These are phyloP conservation scores for Mustela erminea DNA, from an alignment of 2,797 vertebrate genomes.

Conservation along the genomic window DNA sequence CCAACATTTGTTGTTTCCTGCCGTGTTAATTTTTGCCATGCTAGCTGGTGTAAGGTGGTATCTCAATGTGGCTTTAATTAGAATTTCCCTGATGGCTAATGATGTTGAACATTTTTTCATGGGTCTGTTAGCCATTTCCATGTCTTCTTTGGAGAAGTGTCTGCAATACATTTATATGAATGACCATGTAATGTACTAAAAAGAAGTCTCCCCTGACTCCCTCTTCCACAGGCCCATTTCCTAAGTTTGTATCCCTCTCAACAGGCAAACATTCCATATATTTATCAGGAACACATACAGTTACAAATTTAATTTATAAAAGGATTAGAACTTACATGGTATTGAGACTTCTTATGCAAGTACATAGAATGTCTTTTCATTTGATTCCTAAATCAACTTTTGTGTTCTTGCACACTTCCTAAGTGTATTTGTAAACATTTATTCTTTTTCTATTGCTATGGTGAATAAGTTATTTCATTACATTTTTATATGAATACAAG, in stretches of 20 bases:
- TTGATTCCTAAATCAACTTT: constrained; percentile 35
- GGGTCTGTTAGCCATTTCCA: too few relatives aligned
- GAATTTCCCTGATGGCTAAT: too few relatives aligned
- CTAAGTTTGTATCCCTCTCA: constrained; percentile 37
- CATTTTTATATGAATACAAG: constrained; percentile 16
- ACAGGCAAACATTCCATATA: constrained; percentile 26
- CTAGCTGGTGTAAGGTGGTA: too few relatives aligned
- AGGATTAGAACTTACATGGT: constrained; percentile 10
- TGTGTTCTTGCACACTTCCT: not conserved
- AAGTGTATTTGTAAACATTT: constrained; percentile 2
- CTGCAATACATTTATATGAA: not conserved
- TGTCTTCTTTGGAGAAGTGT: too few relatives aligned
- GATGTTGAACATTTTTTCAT: too few relatives aligned
- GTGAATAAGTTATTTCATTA: not conserved
- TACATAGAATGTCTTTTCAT: not conserved
- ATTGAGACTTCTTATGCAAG: not conserved
- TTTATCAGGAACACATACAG: constrained; percentile 21
- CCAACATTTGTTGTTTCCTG: too few relatives aligned
- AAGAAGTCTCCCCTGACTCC: not conserved
- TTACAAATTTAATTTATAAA: constrained; percentile 29
- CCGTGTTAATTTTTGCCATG: too few relatives aligned
- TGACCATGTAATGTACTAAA: not conserved
- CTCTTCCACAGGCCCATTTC: not conserved
- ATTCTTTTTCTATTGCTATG: constrained; percentile 22
- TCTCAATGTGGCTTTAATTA: too few relatives aligned